These are phyloP conservation scores for Pseudomyrmex cubaensis DNA, from an alignment of 1,140 invertebrate species.

Conservation along the genomic window DNA sequence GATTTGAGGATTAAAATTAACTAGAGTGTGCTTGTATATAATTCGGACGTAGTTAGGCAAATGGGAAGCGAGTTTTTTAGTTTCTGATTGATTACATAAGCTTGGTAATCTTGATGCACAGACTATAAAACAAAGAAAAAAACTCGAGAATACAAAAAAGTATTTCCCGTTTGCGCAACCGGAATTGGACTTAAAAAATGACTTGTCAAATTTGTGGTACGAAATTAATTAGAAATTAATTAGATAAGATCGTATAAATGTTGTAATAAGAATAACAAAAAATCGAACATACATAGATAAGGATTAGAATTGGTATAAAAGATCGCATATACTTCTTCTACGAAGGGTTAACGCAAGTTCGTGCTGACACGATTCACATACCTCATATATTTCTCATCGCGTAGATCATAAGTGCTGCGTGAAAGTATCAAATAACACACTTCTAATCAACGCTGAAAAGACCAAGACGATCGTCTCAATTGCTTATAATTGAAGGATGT, in stretches of 20 bases:
- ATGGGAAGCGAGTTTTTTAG: neutral
- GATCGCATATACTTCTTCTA: constrained; percentile 8
- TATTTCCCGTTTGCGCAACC: neutral
- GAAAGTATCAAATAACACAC: constrained; percentile 3
- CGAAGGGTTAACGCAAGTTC: constrained; percentile 32
- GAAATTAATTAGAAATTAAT: too few relatives aligned
- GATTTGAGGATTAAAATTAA: neutral
- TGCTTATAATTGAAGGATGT: neutral
- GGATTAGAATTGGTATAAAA: neutral
- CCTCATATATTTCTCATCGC: constrained; percentile 8
- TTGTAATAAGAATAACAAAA: neutral
- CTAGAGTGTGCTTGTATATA: neutral
- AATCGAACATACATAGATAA: too few relatives aligned
- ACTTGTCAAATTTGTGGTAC: neutral
- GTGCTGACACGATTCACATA: constrained; percentile 35
- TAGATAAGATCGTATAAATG: too few relatives aligned
- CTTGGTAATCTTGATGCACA: neutral
- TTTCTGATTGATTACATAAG: neutral
- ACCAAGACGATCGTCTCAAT: neutral
- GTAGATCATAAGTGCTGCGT: constrained; percentile 17
- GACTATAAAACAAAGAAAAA: too few relatives aligned
- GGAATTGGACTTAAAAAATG: too few relatives aligned
- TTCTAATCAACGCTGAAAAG: constrained; percentile 17
- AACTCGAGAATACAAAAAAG: neutral
- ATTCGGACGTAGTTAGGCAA: constrained; percentile 6